Evolutionary conservation across 2,113 vertebrate genomes (phyloP), one percentile per base, ranked within the genome.

Genomic region (Uria lomvia): DNA sequence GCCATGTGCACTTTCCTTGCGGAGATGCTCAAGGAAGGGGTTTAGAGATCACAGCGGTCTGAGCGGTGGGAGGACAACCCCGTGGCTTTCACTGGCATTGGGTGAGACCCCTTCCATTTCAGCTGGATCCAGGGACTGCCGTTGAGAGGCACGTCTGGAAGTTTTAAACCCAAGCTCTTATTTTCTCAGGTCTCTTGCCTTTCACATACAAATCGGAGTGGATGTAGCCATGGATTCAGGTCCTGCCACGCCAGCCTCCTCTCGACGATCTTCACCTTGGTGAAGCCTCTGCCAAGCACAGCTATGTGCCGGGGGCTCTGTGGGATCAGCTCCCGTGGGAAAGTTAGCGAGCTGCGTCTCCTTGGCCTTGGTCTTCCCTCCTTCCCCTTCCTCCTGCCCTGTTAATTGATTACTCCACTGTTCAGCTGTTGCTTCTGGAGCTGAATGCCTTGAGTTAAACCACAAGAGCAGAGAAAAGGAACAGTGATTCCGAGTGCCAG

Each of bases 1-100:
- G 56, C 36, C 47, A 27, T 1, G 0, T 10, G 32, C 1, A 1
- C 49, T 42, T 56, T 53, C 26, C 34, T 66, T 6, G 19, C 18
- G 5, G 24, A 20, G 68, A 56, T 34, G 18, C 65, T 88, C 0
- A 2, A 21, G 68, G 55, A 86, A 62, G 47, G 30, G 8, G 5
- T 38, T 52, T 36, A 34, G 52, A 40, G 23, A 20, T 50, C 19
- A 6, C 40, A 52, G 30, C 1, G 4, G 32, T 22, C 27, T 12
- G 52, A 62, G 32, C 2, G 53, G 22, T 45, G 52, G 50, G 75
- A 65, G 36, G 19, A 72, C 24, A 68, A 4, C 15, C 19, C 34
- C 0, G 0, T 18, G 26, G 68, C 15, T 60, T 56, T 0, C 0
- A 0, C 32, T 15, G 6, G n/a, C 5, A n/a, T 49, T 38, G 53